Evolutionary conservation across 2,888 invertebrate genomes (phyloP).

Genomic region (Eilema griseolum): DNA sequence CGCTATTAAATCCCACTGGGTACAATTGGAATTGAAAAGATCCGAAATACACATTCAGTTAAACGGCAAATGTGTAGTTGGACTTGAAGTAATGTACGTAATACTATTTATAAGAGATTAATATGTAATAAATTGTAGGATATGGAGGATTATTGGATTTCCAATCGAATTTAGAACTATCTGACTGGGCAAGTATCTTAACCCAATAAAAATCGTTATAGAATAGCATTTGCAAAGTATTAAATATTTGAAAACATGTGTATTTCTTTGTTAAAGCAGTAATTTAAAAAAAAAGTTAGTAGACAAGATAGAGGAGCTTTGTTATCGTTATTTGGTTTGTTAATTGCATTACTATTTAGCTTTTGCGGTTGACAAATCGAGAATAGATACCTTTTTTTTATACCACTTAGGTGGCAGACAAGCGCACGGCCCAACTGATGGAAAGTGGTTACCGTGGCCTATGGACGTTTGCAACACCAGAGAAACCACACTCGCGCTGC

Average conservation of each 20-base stretch:
- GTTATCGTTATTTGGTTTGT: no score
- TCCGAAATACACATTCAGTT: not conserved
- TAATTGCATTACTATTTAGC: no score
- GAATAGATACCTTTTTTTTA: no score
- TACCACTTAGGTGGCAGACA: no score
- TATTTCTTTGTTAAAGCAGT: no score
- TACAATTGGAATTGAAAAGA: constrained; percentile 10
- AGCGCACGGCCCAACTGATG: no score
- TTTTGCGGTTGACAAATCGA: no score
- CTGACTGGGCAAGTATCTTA: not conserved
- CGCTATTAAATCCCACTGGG: constrained; percentile 17
- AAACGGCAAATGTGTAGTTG: not conserved
- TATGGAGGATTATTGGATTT: not conserved
- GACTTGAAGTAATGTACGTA: not conserved
- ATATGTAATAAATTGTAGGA: not conserved
- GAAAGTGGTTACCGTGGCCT: no score
- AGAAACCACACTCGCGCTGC: no score
- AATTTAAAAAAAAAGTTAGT: no score
- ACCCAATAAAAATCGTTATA: not conserved
- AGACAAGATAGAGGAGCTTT: no score
- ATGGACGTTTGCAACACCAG: no score
- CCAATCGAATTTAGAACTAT: not conserved
- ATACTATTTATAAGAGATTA: not conserved
- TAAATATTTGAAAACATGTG: not conserved
- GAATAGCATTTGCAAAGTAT: not conserved